Conservation (phyloP, 2,797 vertebrate genomes). For the Carcharodon carcharias region DNA sequence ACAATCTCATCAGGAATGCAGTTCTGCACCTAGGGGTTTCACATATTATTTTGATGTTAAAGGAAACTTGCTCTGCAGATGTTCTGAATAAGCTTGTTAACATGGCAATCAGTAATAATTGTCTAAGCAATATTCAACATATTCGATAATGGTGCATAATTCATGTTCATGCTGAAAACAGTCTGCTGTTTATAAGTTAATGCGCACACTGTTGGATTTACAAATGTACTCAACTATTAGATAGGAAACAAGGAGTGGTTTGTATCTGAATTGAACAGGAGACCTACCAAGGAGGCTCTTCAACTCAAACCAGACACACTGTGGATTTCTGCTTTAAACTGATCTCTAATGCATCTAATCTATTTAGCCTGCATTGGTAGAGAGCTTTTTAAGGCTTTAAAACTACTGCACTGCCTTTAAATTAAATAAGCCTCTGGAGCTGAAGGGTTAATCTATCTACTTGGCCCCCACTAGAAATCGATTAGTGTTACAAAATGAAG, state of each 20-base stretch:
- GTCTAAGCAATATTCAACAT: not conserved
- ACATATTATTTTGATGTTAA: conserved; percentile 8
- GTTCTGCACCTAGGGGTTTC: not conserved
- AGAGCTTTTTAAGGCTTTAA: not conserved
- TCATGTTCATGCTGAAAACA: not conserved
- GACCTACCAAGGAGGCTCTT: too few species aligned
- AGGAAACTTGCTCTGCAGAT: not conserved
- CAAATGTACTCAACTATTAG: not conserved
- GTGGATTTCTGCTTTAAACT: not conserved
- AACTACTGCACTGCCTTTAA: not conserved
- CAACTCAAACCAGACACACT: not conserved
- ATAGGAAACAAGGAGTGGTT: not conserved
- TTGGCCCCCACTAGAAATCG: not conserved
- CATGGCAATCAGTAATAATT: not conserved
- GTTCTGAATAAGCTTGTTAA: not conserved
- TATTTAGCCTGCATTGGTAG: not conserved
- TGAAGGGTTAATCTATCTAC: not conserved
- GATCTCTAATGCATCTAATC: not conserved
- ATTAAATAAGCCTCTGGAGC: not conserved
- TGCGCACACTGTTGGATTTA: not conserved
- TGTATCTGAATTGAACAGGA: not conserved
- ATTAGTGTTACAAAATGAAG: not conserved
- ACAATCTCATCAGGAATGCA: not conserved
- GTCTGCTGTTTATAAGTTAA: not conserved
- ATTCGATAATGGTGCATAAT: not conserved